phyloP scores from a whole-genome alignment of 23 tunicate species.

The Ascidia mentula region DNA sequence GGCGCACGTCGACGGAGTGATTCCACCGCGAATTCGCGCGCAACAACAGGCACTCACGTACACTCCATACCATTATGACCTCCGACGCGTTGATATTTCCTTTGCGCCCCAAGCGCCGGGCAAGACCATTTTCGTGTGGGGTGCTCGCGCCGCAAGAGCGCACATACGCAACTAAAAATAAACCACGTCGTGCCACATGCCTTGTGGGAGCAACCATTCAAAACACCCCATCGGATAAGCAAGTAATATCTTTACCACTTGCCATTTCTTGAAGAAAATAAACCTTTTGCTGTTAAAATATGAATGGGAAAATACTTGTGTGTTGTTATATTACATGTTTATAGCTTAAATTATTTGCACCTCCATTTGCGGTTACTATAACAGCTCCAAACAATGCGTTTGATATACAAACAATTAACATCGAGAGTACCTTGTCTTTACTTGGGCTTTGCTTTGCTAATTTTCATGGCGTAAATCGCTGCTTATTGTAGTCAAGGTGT shows the following conservation, averaged over 20 bases:
- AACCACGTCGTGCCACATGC: neutral
- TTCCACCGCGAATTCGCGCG: neutral
- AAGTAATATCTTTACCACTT: too few relatives aligned
- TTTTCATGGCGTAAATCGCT: too few relatives aligned
- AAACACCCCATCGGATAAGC: neutral
- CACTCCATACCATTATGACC: constrained; percentile 37
- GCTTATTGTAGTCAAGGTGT: too few relatives aligned
- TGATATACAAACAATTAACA: too few relatives aligned
- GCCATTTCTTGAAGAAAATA: neutral
- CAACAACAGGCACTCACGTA: constrained; percentile 11
- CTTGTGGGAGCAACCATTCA: constrained; percentile 17
- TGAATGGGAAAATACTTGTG: too few relatives aligned
- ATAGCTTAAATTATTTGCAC: too few relatives aligned
- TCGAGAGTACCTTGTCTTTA: too few relatives aligned
- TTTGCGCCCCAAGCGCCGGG: constrained; percentile 52
- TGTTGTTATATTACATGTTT: too few relatives aligned
- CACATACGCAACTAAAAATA: neutral
- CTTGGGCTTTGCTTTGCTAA: too few relatives aligned
- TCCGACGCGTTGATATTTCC: constrained; percentile 33
- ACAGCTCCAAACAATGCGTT: too few relatives aligned
- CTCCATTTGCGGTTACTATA: too few relatives aligned
- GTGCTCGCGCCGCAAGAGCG: constrained; percentile 5
- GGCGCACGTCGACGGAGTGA: neutral
- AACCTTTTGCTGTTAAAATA: neutral
- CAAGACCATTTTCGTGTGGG: constrained; percentile 38